Evolutionary conservation across 2,797 vertebrate genomes (phyloP), one percentile per base, ranked within the genome.

Genomic region (Urophycis tenuis): DNA sequence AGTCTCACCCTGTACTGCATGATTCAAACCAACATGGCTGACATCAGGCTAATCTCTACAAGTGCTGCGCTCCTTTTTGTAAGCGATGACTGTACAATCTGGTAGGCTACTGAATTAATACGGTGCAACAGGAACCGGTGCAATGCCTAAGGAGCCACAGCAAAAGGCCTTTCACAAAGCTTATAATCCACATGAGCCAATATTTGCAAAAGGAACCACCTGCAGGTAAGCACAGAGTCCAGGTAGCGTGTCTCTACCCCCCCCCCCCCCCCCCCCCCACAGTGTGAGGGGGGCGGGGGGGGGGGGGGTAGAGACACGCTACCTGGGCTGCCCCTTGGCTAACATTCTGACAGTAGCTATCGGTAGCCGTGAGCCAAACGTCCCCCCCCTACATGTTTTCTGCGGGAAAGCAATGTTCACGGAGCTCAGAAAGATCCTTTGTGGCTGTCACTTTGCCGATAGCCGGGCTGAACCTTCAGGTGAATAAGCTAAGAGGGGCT

Each of bases 301-400:
- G n/a, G n/a, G n/a, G n/a, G n/a, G n/a, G n/a, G n/a, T n/a, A n/a
- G n/a, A n/a, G n/a, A n/a, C n/a, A n/a, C n/a, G n/a, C n/a, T n/a
- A n/a, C n/a, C n/a, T n/a, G 53, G 19, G 53, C 14, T 25, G 45
- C 17, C 45, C 45, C 53, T 60, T n/a, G 25, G 53, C 53, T 60
- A 6, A 41, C 19, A 22, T 41, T 71, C 73, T 81, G 80, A 84
- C 84, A 82, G 77, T 33, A 32, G 31, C 33, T 60, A 49, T 78
- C 74, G 80, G 71, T 22, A n/a, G 74, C 78, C 41, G 25, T 71
- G 39, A 71, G 75, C 75, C 39, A 80, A 39, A 25, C 1, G 72
- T 78, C 49, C 1, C 72, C 64, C 77, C 32, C 35, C 80, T 9
- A 75, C 73, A 34, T 74, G n/a, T 12, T 41, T 41, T 77, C 81